Base-by-base conservation (phyloP, 1,140 invertebrate species). In the Magallana gigas region DNA sequence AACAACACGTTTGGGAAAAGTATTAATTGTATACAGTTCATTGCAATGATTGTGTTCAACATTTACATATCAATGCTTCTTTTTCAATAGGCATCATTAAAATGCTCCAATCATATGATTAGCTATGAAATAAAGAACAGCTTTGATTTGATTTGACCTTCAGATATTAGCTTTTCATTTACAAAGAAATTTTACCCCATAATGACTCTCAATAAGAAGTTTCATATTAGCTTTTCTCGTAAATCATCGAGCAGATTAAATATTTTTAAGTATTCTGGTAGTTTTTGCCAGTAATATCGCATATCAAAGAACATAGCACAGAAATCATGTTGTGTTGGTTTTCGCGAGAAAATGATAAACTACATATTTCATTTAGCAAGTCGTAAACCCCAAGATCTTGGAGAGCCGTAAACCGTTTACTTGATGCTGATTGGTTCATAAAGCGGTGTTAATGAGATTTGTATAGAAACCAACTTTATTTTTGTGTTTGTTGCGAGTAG, bases 321-420 rank as follows among this genome's bases (percentile, higher is more conserved):
- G 68, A 76, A 76, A 76, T 76, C 68, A 76, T 29, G 68, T 76
- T 76, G 68, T 76, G 68, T 29, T 76, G 7, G 68, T 76, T 76
- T 76, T 76, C 68, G 68, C 68, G 68, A 76, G 68, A 76, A 76
- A 76, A 76, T 76, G 68, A 76, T 76, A 76, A 76, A 76, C 68
- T 76, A 76, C 68, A 76, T 76, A 76, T 76, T 76, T 76, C 68
- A 76, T 76, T 76, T 76, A 76, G 68, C 68, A 76, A 76, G 68
- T 76, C 68, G 68, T 76, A 76, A 76, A 76, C 23, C 68, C 68
- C 68, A 18, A 76, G 68, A 29, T 18, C 68, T 76, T 29, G 23
- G 23, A 76, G 68, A 76, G 68, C 68, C 68, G 68, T 76, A 76
- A 76, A 76, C 12, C 68, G 68, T 76, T 76, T 76, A 3, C 68